Evolutionary conservation across 2,797 vertebrate species (phyloP), one percentile per base, ranked within the genome.

Genomic region (Steatocranus sp.): DNA sequence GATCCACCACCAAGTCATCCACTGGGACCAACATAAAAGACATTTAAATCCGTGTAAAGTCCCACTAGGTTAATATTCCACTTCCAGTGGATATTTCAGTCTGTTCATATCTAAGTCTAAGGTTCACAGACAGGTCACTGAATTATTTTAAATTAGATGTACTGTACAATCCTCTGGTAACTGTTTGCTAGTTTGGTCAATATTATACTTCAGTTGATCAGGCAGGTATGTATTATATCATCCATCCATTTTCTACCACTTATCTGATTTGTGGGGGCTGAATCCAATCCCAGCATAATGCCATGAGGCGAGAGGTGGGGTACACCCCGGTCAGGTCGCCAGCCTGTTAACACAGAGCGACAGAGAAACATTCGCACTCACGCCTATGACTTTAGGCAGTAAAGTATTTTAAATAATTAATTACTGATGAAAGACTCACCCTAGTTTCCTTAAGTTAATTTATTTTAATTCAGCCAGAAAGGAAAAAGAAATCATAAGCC

Each of bases 31-130:
- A 27, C 15, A 32, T 38, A 32, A 63, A 68, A 43, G 41, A 11
- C 10, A 18, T 70, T 25, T 30, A 58, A 18, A 27, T 73, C 5
- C 20, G n/a, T n/a, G 53, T 78, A 76, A 82, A 87, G 83, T 83
- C 76, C 79, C 23, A 36, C 81, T 41, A 18, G 34, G 84, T 87
- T 88, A 76, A 85, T 80, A 15, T 78, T 83, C 30, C 20, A 90
- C 80, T 66, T 77, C 36, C 51, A 15, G 51, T 27, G 23, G 51
- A 27, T 15, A 50, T 32, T 14, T 41, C 17, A 32, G 17, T 50
- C 6, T 34, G 18, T 32, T 61, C 1, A 50, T 10, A 49, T n/a
- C 11, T 14, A 43, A 25, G 54, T 75, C 18, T 54, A 66, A 85
- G 50, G 56, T 79, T 50, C 49, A 27, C 56, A 25, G 6, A 74